Conservation (phyloP, 2,888 invertebrate genomes). For the Dilophus febrilis region DNA sequence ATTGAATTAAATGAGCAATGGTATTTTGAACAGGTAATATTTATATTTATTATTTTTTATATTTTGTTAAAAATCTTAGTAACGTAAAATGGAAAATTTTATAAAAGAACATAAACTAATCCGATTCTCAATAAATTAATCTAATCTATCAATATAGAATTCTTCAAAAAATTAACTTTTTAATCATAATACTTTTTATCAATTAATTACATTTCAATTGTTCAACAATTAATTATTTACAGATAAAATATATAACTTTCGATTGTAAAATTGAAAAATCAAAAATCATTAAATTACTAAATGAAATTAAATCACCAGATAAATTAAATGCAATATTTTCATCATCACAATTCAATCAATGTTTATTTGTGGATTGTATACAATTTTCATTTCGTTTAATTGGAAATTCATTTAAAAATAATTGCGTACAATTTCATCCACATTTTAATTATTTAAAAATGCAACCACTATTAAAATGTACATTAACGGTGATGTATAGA, state of each 20-base stretch:
- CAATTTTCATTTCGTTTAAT: conserved; percentile 34
- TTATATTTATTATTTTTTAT: neutral
- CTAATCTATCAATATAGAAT: too few relatives aligned
- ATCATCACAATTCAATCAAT: conserved; percentile 18
- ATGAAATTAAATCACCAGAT: conserved; percentile 26
- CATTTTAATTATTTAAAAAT: conserved; percentile 30
- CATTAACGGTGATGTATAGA: conserved; percentile 16
- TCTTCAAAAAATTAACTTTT: too few relatives aligned
- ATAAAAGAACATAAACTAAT: too few relatives aligned
- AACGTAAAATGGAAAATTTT: too few relatives aligned
- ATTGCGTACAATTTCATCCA: conserved; percentile 28
- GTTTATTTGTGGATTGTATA: conserved; percentile 33
- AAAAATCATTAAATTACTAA: conserved; percentile 6
- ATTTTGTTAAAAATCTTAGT: too few relatives aligned
- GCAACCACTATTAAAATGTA: conserved; percentile 25
- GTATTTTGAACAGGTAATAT: conserved; percentile 26
- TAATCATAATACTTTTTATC: too few relatives aligned
- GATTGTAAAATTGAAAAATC: conserved; percentile 2
- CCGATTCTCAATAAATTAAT: too few relatives aligned
- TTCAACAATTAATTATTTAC: neutral
- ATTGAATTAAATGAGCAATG: conserved; percentile 20
- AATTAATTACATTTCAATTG: too few relatives aligned
- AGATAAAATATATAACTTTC: neutral
- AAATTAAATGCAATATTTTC: conserved; percentile 12
- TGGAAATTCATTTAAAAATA: conserved; percentile 27